Conservation (phyloP, 2,888 invertebrate species). For the Smittia sp. region DNA sequence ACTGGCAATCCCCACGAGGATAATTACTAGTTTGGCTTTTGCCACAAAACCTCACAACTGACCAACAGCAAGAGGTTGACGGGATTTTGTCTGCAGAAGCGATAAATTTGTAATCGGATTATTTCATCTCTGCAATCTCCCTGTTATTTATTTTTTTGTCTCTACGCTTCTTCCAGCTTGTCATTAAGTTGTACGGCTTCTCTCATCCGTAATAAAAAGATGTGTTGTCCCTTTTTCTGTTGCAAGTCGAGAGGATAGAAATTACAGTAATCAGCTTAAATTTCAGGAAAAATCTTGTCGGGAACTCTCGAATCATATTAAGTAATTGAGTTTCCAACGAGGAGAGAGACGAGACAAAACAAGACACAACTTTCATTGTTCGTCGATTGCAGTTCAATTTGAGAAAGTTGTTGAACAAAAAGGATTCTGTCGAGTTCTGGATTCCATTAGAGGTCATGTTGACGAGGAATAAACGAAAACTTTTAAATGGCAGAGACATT, state of each 20-base stretch:
- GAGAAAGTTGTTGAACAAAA: no score
- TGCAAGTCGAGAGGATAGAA: not conserved
- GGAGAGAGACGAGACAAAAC: no score
- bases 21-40: slow-evolving; percentile 9
- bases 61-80: not conserved
- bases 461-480: no score
- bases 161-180: not conserved
- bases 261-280: slow-evolving; percentile 20
- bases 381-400: no score
- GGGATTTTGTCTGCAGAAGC: not conserved
- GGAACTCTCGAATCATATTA: no score
- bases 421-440: no score
- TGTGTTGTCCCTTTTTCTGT: not conserved
- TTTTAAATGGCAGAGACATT: no score
- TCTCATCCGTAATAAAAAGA: slow-evolving; percentile 2
- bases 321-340: no score
- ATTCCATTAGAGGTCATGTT: no score
- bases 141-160: not conserved
- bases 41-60: not conserved
- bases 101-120: slow-evolving; percentile 8
- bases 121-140: not conserved
- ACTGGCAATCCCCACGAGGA: not conserved
- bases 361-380: no score
- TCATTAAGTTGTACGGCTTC: slow-evolving; percentile 15
- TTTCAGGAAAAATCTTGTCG: no score